Evolutionary conservation across 2,113 vertebrate species (phyloP).

Genomic region (Hippocampus barbouri): DNA sequence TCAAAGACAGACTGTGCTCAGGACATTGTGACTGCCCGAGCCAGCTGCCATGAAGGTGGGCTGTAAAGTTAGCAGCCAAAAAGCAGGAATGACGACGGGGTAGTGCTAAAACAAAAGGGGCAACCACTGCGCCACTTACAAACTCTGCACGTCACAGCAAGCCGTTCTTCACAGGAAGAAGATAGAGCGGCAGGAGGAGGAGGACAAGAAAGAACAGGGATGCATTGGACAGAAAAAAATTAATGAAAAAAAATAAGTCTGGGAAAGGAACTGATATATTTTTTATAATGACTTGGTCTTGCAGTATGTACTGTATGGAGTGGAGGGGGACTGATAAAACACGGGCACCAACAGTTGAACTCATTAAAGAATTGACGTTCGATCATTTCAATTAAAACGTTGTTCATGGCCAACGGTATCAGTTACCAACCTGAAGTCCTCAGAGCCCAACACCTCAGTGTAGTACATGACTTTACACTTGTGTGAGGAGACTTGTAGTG

Average conservation of each 20-base stretch:
- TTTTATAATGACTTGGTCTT: neutral
- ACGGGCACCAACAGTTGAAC: slow-evolving; percentile 34
- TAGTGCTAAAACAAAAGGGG: slow-evolving; percentile 41
- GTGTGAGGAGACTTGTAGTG: slow-evolving; percentile 92
- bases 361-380: slow-evolving; percentile 19
- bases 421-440: slow-evolving; percentile 87
- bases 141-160: slow-evolving; percentile 78
- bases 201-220: slow-evolving; percentile 38
- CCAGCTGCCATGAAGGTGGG: slow-evolving; percentile 2
- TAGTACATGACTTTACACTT: slow-evolving; percentile 99
- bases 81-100: slow-evolving; percentile 40
- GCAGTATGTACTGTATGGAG: slow-evolving; percentile 13
- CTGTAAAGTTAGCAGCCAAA: slow-evolving; percentile 29
- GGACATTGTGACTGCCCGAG: slow-evolving; percentile 8
- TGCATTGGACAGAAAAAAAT: slow-evolving; percentile 49
- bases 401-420: neutral
- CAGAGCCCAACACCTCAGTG: slow-evolving; percentile 91
- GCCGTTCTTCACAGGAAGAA: slow-evolving; percentile 72
- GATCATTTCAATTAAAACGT: neutral
- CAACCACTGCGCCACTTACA: slow-evolving; percentile 75
- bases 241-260: slow-evolving; percentile 38
- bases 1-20: neutral
- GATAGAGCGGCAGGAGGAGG: slow-evolving; percentile 53
- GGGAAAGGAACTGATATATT: slow-evolving; percentile 20
- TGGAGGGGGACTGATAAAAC: slow-evolving; percentile 30